Percentiles rank a stretch among this genome's conserved stretches.
phyloP scores from a whole-genome alignment of 1,140 invertebrate species.

The Lethocerus indicus region DNA sequence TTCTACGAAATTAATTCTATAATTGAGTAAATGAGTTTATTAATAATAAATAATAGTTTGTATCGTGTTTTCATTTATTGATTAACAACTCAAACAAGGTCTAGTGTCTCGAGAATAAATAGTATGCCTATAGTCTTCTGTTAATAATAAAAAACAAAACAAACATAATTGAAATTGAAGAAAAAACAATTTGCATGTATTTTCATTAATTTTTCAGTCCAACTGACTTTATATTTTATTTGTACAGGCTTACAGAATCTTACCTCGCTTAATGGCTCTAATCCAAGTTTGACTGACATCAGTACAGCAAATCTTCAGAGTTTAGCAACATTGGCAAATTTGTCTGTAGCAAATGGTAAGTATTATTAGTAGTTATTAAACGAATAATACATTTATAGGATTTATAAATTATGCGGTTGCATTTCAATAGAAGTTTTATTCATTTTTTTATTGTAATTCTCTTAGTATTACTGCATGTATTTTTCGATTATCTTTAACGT shows the following conservation, averaged over 20 bases:
- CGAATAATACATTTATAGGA: too few relatives aligned
- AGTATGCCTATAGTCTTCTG: constrained; percentile 1
- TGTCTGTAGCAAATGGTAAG: constrained; percentile 26
- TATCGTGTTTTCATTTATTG: too few relatives aligned
- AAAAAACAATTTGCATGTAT: neutral
- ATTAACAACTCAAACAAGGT: too few relatives aligned
- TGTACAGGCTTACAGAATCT: constrained; percentile 21
- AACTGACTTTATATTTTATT: constrained; percentile 1
- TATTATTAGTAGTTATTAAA: neutral
- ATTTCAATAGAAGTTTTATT: too few relatives aligned
- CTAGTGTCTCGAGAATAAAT: too few relatives aligned
- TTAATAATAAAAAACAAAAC: constrained; percentile 25
- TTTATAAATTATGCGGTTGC: too few relatives aligned
- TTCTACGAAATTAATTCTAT: neutral
- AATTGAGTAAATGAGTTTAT: neutral
- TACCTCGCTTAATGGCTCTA: constrained; percentile 19
- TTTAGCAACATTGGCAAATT: constrained; percentile 38
- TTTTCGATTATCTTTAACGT: too few relatives aligned
- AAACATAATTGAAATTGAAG: neutral
- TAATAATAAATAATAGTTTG: too few relatives aligned
- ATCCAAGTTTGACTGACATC: constrained; percentile 29
- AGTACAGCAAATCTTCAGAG: constrained; percentile 39
- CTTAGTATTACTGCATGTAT: too few relatives aligned
- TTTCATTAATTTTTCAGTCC: neutral
- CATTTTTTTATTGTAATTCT: too few relatives aligned